Evolutionary conservation across 2,797 vertebrate genomes (phyloP).

Genomic region (Myotis vivesi): DNA sequence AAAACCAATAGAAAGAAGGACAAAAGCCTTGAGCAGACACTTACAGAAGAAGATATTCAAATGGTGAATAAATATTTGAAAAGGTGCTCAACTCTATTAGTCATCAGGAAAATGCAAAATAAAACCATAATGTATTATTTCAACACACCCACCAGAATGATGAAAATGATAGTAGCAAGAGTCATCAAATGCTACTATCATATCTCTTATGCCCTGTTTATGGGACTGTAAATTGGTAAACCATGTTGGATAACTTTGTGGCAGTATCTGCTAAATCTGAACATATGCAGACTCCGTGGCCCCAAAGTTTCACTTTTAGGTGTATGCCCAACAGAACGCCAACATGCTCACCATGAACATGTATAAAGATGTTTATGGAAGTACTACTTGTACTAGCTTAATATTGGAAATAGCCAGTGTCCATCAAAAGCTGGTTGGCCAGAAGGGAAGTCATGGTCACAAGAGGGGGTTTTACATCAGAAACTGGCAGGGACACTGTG

Average conservation of each 20-base stretch:
- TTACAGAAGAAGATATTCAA: background rate
- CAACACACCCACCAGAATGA: background rate
- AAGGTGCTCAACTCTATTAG: background rate
- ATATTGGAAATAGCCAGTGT: background rate
- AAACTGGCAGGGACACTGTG: background rate
- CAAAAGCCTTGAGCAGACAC: background rate
- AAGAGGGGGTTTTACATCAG: background rate
- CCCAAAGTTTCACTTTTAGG: background rate
- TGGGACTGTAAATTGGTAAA: background rate
- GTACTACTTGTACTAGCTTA: background rate
- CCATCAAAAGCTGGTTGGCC: background rate
- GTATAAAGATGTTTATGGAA: background rate
- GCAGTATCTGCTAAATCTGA: background rate
- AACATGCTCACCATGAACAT: background rate
- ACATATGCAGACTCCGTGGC: background rate
- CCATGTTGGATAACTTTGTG: background rate
- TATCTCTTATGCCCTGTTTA: background rate
- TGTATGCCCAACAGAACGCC: background rate
- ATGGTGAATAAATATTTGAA: background rate
- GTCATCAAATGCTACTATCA: background rate
- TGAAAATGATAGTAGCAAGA: background rate
- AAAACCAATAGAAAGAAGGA: background rate
- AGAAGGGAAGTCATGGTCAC: background rate
- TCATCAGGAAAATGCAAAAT: background rate
- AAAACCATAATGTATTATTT: background rate